Evolutionary conservation across 2,888 invertebrate species (phyloP).

Genomic region (Oligia strigilis): DNA sequence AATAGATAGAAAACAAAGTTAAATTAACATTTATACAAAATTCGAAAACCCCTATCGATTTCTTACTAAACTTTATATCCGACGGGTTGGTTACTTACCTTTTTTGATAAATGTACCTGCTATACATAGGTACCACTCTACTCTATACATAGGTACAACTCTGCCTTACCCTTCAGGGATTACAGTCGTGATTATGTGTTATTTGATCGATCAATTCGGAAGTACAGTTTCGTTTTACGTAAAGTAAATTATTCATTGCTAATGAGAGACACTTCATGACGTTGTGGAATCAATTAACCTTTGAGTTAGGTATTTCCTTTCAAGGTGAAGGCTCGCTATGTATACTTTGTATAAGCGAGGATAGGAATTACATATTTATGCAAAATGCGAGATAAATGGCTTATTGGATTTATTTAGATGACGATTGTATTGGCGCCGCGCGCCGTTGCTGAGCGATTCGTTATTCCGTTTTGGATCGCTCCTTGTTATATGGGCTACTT

Average conservation of each 20-base stretch:
- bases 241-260: slow-evolving; percentile 38
- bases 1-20: no score
- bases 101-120: not conserved
- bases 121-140: not conserved
- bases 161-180: no score
- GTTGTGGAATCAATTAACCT: slow-evolving; percentile 55
- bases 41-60: not conserved
- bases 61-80: not conserved
- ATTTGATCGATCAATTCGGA: not conserved
- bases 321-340: slow-evolving; percentile 35
- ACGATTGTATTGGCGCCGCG: not conserved
- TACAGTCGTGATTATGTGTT: no score
- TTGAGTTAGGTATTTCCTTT: slow-evolving; percentile 49
- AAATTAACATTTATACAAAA: no score
- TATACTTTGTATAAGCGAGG: slow-evolving; percentile 32
- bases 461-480: not conserved
- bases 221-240: slow-evolving; percentile 29
- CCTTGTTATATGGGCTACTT: not conserved
- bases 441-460: not conserved
- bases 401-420: slow-evolving; percentile 24
- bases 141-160: not conserved
- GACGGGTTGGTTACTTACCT: not conserved
- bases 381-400: slow-evolving; percentile 25
- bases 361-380: slow-evolving; percentile 40
- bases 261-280: slow-evolving; percentile 47